These are phyloP conservation scores for Erannis defoliaria DNA, from an alignment of 2,888 invertebrate genomes.

Conservation along the genomic window DNA sequence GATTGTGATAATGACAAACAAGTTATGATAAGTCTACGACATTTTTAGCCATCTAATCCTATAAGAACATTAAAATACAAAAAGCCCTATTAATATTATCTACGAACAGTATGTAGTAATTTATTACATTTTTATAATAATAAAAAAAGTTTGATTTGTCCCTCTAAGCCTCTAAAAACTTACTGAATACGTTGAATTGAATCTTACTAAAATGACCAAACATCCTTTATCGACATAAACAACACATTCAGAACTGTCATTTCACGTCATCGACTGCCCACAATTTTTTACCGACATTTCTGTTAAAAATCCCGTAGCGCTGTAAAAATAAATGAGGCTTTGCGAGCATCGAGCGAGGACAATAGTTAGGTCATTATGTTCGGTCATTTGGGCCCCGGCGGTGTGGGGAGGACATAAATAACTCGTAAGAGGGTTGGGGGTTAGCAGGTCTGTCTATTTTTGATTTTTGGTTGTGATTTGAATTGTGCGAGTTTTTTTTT, in stretches of 20 bases:
- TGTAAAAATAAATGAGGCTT: slow-evolving; percentile 83
- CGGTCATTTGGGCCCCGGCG: slow-evolving; percentile 78
- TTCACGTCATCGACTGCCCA: slow-evolving; percentile 64
- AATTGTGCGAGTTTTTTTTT: slow-evolving; percentile 1
- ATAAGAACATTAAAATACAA: no score
- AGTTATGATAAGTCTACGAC: no score
- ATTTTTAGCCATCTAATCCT: no score
- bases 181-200: neutral
- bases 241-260: slow-evolving; percentile 11
- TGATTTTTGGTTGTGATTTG: slow-evolving; percentile 19
- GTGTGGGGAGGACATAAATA: slow-evolving; percentile 65
- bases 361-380: slow-evolving; percentile 84
- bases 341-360: slow-evolving; percentile 78
- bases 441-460: slow-evolving; percentile 38
- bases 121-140: no score
- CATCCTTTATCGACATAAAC: slow-evolving; percentile 7
- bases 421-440: slow-evolving; percentile 65
- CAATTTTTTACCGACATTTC: slow-evolving; percentile 64
- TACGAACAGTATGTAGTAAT: no score
- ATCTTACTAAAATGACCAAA: neutral
- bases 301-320: slow-evolving; percentile 76
- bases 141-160: neutral
- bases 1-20: no score
- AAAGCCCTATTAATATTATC: no score
- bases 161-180: neutral